Conservation (phyloP, 2,113 vertebrate genomes). For the Poeciliopsis prolifica region DNA sequence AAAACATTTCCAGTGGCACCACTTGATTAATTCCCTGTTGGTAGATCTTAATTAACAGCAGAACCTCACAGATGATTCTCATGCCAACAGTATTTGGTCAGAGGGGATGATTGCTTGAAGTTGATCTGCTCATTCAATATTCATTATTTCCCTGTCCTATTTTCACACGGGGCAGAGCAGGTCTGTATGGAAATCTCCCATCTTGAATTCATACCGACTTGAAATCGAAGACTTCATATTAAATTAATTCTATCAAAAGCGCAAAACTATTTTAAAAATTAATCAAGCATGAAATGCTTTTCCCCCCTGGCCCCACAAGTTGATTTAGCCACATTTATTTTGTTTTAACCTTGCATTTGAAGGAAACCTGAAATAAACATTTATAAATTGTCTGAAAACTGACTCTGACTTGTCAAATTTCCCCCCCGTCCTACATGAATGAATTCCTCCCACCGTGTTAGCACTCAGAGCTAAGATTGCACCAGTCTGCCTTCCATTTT, state of each 20-base stretch:
- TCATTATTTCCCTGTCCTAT: constrained; percentile 61
- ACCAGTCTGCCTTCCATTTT: constrained; percentile 27
- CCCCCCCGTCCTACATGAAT: constrained; percentile 4
- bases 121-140: constrained; percentile 66
- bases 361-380: constrained; percentile 35
- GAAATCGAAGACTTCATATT: constrained; percentile 33
- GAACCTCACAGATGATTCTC: constrained; percentile 65
- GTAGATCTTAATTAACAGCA: constrained; percentile 70
- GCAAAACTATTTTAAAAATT: constrained; percentile 34
- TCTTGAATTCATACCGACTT: constrained; percentile 37
- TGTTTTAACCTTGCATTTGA: constrained; percentile 16
- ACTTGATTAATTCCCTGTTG: constrained; percentile 59
- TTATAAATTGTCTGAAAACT: constrained; percentile 15
- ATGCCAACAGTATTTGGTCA: constrained; percentile 67
- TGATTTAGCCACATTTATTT: constrained; percentile 26
- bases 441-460: constrained; percentile 25
- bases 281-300: constrained; percentile 41
- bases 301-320: neutral
- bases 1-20: constrained; percentile 46
- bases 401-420: constrained; percentile 14
- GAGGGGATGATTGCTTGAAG: constrained; percentile 61
- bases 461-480: constrained; percentile 35
- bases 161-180: constrained; percentile 48
- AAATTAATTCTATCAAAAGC: constrained; percentile 45
- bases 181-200: constrained; percentile 49